These are phyloP conservation scores for Aegypius monachus DNA, from an alignment of 2,113 vertebrate species.

Conservation along the genomic window DNA sequence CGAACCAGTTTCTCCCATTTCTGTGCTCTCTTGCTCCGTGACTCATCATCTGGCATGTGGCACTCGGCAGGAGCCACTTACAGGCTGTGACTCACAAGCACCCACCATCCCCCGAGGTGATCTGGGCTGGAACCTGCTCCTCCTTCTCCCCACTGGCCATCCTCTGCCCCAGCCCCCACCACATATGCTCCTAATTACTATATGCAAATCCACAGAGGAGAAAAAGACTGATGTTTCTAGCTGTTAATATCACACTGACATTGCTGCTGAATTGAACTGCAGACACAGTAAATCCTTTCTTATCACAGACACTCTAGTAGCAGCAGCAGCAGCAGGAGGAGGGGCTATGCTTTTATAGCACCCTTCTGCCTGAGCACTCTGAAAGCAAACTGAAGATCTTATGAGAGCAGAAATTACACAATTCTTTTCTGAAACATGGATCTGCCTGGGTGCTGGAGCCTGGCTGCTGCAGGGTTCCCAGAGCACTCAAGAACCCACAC, in stretches of 20 bases:
- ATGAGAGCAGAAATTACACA: background rate
- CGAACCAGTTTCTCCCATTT: background rate
- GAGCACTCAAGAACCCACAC: background rate
- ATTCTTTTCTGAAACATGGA: background rate
- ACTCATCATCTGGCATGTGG: constrained; percentile 46
- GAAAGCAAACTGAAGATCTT: background rate
- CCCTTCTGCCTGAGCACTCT: background rate
- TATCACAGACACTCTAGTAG: background rate
- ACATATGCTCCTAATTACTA: background rate
- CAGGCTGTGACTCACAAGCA: constrained; percentile 4
- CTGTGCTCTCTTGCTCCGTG: constrained; percentile 35
- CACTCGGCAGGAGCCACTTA: background rate
- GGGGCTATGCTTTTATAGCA: background rate
- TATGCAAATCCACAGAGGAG: background rate
- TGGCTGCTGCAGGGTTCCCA: background rate
- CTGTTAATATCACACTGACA: background rate
- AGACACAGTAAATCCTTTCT: background rate
- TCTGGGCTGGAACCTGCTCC: background rate
- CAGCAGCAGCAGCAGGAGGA: background rate
- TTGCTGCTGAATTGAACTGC: background rate
- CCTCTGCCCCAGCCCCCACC: background rate
- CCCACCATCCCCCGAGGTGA: background rate
- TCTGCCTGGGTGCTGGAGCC: background rate
- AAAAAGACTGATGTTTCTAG: background rate
- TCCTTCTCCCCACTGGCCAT: background rate